Conservation (phyloP, 2,888 invertebrate species). For the Drosophila austrosaltans region DNA sequence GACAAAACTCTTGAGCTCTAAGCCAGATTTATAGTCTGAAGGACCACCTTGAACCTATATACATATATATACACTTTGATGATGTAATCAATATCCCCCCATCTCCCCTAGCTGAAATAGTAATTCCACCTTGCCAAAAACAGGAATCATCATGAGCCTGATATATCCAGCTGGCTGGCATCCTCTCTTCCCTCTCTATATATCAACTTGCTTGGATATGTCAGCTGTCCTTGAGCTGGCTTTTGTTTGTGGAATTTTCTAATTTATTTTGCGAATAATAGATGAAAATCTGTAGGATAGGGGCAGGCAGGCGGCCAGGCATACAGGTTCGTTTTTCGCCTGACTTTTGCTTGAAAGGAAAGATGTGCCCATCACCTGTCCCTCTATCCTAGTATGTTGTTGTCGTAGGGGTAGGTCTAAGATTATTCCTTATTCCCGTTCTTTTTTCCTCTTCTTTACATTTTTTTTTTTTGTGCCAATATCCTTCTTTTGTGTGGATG, state of each 20-base stretch:
- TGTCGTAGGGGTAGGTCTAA: slow-evolving; percentile 41
- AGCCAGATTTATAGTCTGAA: slow-evolving; percentile 62
- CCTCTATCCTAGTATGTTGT: slow-evolving; percentile 39
- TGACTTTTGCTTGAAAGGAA: slow-evolving; percentile 54
- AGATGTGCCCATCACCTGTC: slow-evolving; percentile 68
- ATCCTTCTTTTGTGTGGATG: slow-evolving; percentile 18
- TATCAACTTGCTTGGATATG: slow-evolving; percentile 51
- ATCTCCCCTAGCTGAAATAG: neutral
- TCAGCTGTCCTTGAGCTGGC: slow-evolving; percentile 61
- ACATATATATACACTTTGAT: slow-evolving; percentile 25
- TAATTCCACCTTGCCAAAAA: slow-evolving; percentile 71
- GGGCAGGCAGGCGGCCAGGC: slow-evolving; percentile 26
- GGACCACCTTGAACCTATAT: slow-evolving; percentile 58
- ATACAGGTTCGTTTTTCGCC: slow-evolving; percentile 54
- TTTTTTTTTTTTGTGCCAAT: slow-evolving; percentile 37
- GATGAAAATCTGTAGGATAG: slow-evolving; percentile 63
- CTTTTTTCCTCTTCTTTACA: neutral
- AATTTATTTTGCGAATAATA: slow-evolving; percentile 62
- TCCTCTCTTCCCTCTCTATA: slow-evolving; percentile 13
- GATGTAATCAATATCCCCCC: slow-evolving; percentile 57
- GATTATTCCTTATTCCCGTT: slow-evolving; percentile 9
- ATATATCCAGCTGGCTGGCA: slow-evolving; percentile 57
- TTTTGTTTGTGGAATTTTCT: slow-evolving; percentile 50
- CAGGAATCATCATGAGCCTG: slow-evolving; percentile 23
- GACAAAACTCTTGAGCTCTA: slow-evolving; percentile 63